Base-by-base conservation (phyloP, 2,797 vertebrate species). In the Eupleurogrammus muticus region DNA sequence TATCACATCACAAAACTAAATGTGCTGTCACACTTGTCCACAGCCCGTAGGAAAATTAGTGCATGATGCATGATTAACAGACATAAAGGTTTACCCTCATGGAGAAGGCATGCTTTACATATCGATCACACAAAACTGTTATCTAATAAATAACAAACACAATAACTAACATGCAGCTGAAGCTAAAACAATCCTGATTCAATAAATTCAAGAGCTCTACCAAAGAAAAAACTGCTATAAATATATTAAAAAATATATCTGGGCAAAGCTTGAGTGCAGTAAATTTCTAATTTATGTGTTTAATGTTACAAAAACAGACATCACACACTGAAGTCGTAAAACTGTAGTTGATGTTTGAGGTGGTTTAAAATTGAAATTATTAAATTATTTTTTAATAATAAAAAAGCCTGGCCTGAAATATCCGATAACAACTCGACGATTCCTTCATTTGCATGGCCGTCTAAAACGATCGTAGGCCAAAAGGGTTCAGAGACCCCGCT, bases 381-480 rank as follows among this genome's bases (percentile, higher is more conserved):
- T n/a, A n/a, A n/a, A n/a, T n/a, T 4, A 42, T 23, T 14, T 32
- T 59, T 40, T 24, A 16, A 5, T 65, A 19, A 47, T 24, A 38
- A 59, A 66, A 36, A 11, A 1, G 0, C n/a, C n/a, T n/a, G 14
- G 17, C 11, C 8, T 57, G 23, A 52, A 55, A 56, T 28, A 48
- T 61, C 12, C 16, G 4, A 14, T 2, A 1, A 35, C 5, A 23
- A 11, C 10, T 51, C 36, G 16, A 50, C 14, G 12, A 40, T 13
- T 40, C 40, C 16, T 42, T 42, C 6, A 42, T 42, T 16, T 42
- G 1, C 40, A 42, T 4, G 5, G 5, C 16, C 40, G 46, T 28
- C 28, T 53, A 56, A 36, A 57, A 67, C 67, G 52, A 75, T 77
- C 60, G 79, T 21, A 77, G 36, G 40, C 11, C 46, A 59, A 49